Base-by-base conservation (phyloP, 2,888 invertebrate genomes). In the Lampropteryx suffumata region DNA sequence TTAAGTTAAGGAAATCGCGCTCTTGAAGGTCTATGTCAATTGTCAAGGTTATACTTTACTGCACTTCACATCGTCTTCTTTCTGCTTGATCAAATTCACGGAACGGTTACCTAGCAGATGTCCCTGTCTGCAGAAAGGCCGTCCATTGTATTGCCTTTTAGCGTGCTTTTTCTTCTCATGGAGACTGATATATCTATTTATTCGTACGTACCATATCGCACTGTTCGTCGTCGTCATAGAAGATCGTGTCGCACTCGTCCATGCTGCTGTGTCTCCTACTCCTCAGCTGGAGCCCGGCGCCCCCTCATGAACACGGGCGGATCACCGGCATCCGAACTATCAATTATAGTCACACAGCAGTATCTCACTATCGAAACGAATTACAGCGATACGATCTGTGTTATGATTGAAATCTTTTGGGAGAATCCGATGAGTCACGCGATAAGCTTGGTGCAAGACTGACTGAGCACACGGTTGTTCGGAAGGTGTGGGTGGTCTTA, bases 191-290 rank as follows among this genome's bases (percentile, higher is more conserved):
- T 6, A 7, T 24, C 3, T 5, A 24, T 24, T 24, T 8, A 10
- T 14, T n/a, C 24, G 26, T 63, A 80, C 89, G 62, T 82, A 90
- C 91, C 90, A 91, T 91, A 75, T 91, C 89, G 82, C 82, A 85
- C 73, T 87, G 84, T 79, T 88, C 89, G 72, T 89, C 90, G 84
- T 90, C 90, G 89, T 91, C 90, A 88, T 90, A 90, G 79, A 89
- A 89, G 73, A 84, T 72, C 64, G 80, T 79, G 71, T 81, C 82
- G 76, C 88, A 85, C 83, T 88, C 90, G 82, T 90, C 90, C 91
- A 91, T 90, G 68, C 84, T 86, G 79, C 73, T 69, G 76, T 75
- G 70, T 65, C 74, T 68, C 75, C 79, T 82, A 80, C 76, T 77
- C 75, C 69, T 76, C 78, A 71, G 73, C 78, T 69, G 76, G 76